Conservation (phyloP, 2,888 invertebrate species). For the Tetramorium bicarinatum region DNA sequence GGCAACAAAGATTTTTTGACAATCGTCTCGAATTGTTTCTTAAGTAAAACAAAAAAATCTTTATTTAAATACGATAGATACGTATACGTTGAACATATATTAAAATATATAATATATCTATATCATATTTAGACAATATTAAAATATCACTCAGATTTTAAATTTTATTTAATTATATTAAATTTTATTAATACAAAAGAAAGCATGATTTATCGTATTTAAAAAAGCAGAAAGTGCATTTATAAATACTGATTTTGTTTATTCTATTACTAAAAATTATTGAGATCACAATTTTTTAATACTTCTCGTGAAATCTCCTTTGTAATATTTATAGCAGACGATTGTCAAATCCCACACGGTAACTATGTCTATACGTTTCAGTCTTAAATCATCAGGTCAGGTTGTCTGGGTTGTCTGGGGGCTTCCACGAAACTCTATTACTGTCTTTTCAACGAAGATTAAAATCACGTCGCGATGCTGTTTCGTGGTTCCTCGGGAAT, state of each 20-base stretch:
- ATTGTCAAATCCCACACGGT: neutral
- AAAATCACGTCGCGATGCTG: constrained; percentile 28
- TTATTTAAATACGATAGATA: too few species aligned
- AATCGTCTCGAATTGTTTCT: neutral
- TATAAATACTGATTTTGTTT: neutral
- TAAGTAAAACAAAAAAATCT: neutral
- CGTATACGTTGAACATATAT: too few species aligned
- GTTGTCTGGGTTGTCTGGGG: neutral
- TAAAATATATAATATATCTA: neutral
- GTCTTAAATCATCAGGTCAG: neutral
- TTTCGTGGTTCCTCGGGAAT: constrained; percentile 16
- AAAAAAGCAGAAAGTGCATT: neutral
- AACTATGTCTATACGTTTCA: neutral
- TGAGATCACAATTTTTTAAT: neutral
- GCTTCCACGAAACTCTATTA: constrained; percentile 42
- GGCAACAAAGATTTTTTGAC: neutral
- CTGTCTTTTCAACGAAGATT: constrained; percentile 41
- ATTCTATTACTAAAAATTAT: constrained; percentile 1
- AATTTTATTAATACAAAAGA: neutral
- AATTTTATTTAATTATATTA: neutral
- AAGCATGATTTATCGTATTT: neutral
- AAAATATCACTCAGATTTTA: neutral
- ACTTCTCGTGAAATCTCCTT: neutral
- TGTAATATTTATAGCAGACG: neutral
- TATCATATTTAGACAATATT: neutral